These are phyloP conservation scores for Rhingia rostrata DNA, from an alignment of 2,888 invertebrate genomes.

Conservation along the genomic window DNA sequence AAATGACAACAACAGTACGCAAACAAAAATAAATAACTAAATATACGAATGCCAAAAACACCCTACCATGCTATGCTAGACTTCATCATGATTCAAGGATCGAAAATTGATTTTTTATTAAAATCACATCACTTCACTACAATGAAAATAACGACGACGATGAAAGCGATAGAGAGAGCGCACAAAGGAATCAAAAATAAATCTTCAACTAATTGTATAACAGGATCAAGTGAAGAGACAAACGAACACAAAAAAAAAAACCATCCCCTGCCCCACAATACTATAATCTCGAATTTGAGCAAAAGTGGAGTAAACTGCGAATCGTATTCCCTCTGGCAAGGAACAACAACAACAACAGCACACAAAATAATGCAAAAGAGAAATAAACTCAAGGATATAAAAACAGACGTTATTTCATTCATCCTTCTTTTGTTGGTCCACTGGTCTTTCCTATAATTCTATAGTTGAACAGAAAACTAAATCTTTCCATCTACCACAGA, in stretches of 20 bases:
- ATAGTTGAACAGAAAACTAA: conserved; percentile 20
- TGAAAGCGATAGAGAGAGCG: conserved; percentile 12
- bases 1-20: conserved; percentile 16
- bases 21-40: not conserved
- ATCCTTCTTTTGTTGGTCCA: conserved; percentile 21
- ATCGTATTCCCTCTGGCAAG: conserved; percentile 17
- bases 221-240: conserved; percentile 40
- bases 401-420: conserved; percentile 53
- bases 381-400: conserved; percentile 34
- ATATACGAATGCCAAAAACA: no score
- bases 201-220: conserved; percentile 66
- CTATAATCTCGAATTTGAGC: conserved; percentile 10
- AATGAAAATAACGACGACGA: conserved; percentile 28
- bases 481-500: conserved; percentile 20
- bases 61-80: not conserved
- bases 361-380: conserved; percentile 46
- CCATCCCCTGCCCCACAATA: conserved; percentile 14
- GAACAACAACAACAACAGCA: no score
- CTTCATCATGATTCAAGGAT: conserved; percentile 38
- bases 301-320: conserved; percentile 24
- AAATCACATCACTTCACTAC: conserved; percentile 61
- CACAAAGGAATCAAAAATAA: conserved; percentile 45
- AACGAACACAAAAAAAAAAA: conserved; percentile 7
- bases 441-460: not conserved
- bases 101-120: conserved; percentile 69